Base-by-base conservation (phyloP, 2,797 vertebrate genomes). In the Thalassophryne amazonica region DNA sequence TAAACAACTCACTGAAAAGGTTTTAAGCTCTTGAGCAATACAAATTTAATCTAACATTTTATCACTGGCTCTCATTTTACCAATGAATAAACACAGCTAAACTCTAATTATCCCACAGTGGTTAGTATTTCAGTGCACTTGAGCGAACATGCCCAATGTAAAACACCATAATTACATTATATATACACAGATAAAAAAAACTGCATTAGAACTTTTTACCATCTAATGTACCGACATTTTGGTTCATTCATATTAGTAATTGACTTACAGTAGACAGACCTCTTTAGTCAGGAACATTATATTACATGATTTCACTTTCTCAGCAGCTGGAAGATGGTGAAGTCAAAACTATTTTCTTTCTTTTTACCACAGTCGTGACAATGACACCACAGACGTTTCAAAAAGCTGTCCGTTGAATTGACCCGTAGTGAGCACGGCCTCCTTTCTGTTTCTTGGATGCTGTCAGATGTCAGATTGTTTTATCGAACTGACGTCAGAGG, bases 401-500 rank as follows among this genome's bases (percentile, higher is more conserved):
- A 27, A 32, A 18, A 24, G 7, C 40, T 1, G 13, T n/a, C n/a
- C n/a, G n/a, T n/a, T n/a, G n/a, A n/a, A n/a, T n/a, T n/a, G 6
- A 37, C 10, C 51, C 15, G 5, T 42, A 59, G 51, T 4, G 41
- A 63, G 48, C 33, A 11, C 6, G 11, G 42, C 23, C 31, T 13
- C 2, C 47, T 6, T 20, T 41, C 58, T n/a, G 16, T 25, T 59
- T 48, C 15, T 23, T 33, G 5, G 13, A 29, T 37, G 20, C 36
- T 39, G 62, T 75, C 60, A 65, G 41, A 63, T 45, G 50, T 66
- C 14, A 10, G 21, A 76, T 70, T 60, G 59, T 59, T 76, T 66
- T 54, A 63, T 73, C 51, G 49, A 72, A 70, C 17, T 14, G 20
- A 12, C 54, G 8, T 62, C 61, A 58, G 50, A 65, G 60, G 70